Conservation (phyloP, 2,888 invertebrate species). For the Sceliomorpha sp. region DNA sequence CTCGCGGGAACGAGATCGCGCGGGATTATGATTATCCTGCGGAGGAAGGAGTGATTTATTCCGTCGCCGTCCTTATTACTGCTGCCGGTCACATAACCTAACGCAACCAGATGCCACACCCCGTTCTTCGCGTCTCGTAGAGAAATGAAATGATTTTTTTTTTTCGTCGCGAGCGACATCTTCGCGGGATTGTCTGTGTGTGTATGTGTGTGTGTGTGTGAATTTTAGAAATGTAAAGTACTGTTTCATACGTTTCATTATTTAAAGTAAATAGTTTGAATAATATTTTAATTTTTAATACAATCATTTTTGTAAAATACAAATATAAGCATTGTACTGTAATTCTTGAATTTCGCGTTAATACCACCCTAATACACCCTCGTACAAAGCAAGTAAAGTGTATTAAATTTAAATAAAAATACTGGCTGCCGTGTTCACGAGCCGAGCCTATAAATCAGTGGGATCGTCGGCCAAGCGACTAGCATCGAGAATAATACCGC, state of each 20-base stretch:
- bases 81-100: slow-evolving; percentile 69
- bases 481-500: slow-evolving; percentile 77
- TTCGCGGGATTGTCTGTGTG: too few relatives aligned
- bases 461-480: slow-evolving; percentile 71
- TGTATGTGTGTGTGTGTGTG: too few relatives aligned
- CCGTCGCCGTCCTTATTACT: slow-evolving; percentile 73
- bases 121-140: slow-evolving; percentile 46
- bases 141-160: background rate
- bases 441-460: slow-evolving; percentile 77
- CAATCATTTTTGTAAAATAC: too few relatives aligned
- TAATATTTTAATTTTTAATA: too few relatives aligned
- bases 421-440: slow-evolving; percentile 78
- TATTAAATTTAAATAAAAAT: slow-evolving; percentile 81
- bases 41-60: slow-evolving; percentile 74
- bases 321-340: background rate
- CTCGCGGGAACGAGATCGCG: slow-evolving; percentile 49
- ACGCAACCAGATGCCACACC: slow-evolving; percentile 70
- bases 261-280: too few relatives aligned
- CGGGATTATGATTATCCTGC: slow-evolving; percentile 70
- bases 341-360: slow-evolving; percentile 48
- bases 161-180: too few relatives aligned
- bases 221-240: too few relatives aligned
- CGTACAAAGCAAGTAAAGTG: slow-evolving; percentile 68
- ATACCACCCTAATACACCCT: slow-evolving; percentile 69
- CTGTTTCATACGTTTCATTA: too few relatives aligned